Percentiles rank a stretch among this genome's conserved stretches.
Conservation (phyloP, 1,140 invertebrate species). For the Oryzaephilus surinamensis region DNA sequence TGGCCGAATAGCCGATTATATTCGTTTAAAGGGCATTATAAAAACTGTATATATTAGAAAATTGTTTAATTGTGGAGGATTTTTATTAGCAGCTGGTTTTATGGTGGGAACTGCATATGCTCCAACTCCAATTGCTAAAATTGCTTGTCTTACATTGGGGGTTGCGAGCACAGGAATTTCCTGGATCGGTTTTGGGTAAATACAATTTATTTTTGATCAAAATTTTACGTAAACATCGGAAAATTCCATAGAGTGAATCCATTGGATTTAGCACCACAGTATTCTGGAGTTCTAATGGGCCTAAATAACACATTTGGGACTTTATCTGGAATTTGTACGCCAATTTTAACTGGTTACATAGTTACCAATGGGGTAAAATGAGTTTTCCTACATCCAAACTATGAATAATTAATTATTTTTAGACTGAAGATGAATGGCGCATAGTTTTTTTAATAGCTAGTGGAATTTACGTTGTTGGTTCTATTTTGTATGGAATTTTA, state of each 20-base stretch:
- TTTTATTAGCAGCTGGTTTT: constrained; percentile 72
- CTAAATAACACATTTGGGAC: constrained; percentile 83
- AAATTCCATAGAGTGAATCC: constrained; percentile 61
- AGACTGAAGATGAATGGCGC: constrained; percentile 64
- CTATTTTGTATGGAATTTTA: constrained; percentile 62
- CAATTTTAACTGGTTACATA: constrained; percentile 67
- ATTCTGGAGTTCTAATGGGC: constrained; percentile 75
- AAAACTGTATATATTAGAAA: constrained; percentile 65
- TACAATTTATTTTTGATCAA: too few relatives aligned
- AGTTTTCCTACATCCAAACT: too few relatives aligned
- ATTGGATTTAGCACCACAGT: constrained; percentile 75
- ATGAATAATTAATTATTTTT: too few relatives aligned
- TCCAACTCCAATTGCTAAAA: constrained; percentile 49
- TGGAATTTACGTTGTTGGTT: constrained; percentile 63
- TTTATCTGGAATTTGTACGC: constrained; percentile 79
- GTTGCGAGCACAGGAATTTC: constrained; percentile 82
- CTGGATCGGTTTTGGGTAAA: constrained; percentile 80
- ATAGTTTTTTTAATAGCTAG: constrained; percentile 73
- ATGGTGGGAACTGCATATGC: constrained; percentile 70
- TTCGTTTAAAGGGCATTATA: constrained; percentile 51
- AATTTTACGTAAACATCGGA: not conserved
- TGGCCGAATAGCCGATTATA: constrained; percentile 71
- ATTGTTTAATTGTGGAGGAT: constrained; percentile 68
- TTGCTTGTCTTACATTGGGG: constrained; percentile 70
- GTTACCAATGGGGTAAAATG: constrained; percentile 46